Conservation (phyloP, 2,888 invertebrate species). For the Anarsia innoxiella region DNA sequence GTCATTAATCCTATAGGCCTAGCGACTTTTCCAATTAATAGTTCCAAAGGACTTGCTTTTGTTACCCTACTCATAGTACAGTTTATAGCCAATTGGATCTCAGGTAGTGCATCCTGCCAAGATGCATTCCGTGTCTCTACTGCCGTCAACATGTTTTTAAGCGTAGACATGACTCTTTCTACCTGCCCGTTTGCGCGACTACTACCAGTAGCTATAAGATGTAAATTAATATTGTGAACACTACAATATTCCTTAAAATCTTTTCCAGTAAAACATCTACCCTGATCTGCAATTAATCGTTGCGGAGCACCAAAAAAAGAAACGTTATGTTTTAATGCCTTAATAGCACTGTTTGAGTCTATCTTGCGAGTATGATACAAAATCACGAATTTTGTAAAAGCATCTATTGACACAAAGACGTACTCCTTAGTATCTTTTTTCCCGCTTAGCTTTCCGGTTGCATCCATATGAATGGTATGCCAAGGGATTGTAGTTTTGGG, state of each 20-base stretch:
- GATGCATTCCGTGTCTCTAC: background rate
- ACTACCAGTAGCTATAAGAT: background rate
- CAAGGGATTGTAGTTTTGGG: constrained; percentile 23
- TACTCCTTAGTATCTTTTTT: constrained; percentile 23
- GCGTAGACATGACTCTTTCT: background rate
- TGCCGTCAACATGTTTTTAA: background rate
- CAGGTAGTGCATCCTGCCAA: background rate
- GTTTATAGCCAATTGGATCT: background rate
- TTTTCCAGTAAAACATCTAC: constrained; percentile 1
- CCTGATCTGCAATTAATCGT: background rate
- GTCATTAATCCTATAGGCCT: too few species aligned
- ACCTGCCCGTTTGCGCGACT: constrained; percentile 1
- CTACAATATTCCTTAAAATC: background rate
- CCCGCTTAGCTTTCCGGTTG: constrained; percentile 11
- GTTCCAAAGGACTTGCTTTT: too few species aligned
- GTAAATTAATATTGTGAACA: background rate
- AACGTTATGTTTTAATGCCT: background rate
- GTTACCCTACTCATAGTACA: too few species aligned
- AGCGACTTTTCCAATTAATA: too few species aligned
- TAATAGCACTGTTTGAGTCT: background rate
- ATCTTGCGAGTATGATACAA: background rate
- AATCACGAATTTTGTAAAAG: constrained; percentile 17
- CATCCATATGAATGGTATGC: constrained; percentile 32
- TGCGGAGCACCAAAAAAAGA: background rate
- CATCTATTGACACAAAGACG: constrained; percentile 24